These are phyloP conservation scores for Tautogolabrus adspersus DNA, from an alignment of 2,113 vertebrate species.

Conservation along the genomic window DNA sequence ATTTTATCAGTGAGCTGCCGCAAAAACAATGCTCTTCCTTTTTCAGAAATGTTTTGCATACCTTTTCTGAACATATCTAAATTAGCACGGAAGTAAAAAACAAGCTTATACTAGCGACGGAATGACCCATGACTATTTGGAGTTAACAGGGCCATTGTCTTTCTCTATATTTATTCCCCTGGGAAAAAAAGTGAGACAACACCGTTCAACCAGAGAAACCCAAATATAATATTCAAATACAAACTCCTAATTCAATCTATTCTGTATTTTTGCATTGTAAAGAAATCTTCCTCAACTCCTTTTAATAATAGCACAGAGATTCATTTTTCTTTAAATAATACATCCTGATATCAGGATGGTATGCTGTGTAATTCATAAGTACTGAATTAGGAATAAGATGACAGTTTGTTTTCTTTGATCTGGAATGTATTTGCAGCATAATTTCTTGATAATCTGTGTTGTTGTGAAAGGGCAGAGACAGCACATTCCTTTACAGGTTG, in stretches of 20 bases:
- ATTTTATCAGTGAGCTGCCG: constrained; percentile 52
- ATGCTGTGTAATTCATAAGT: not conserved
- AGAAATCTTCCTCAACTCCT: too few species aligned
- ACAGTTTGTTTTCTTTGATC: constrained; percentile 18
- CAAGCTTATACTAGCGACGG: constrained; percentile 27
- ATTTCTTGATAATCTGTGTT: constrained; percentile 54
- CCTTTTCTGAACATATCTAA: constrained; percentile 33
- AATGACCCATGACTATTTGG: constrained; percentile 1
- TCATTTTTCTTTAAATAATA: too few species aligned
- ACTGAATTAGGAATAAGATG: not conserved
- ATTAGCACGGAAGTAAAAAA: constrained; percentile 56
- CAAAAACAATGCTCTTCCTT: constrained; percentile 57
- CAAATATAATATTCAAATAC: too few species aligned
- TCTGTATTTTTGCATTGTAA: too few species aligned
- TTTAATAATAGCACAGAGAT: too few species aligned
- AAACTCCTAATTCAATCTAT: too few species aligned
- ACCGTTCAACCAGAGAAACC: too few species aligned
- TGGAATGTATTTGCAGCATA: constrained; percentile 32
- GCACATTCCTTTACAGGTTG: constrained; percentile 64
- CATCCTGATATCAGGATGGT: not conserved
- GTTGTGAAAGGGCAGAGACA: constrained; percentile 54
- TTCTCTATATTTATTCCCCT: not conserved
- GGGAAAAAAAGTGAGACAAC: not conserved
- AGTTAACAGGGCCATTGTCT: not conserved
- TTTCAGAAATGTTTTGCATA: constrained; percentile 45